These are phyloP conservation scores for Silurus lanzhouensis DNA, from an alignment of 2,797 vertebrate genomes.

Conservation along the genomic window DNA sequence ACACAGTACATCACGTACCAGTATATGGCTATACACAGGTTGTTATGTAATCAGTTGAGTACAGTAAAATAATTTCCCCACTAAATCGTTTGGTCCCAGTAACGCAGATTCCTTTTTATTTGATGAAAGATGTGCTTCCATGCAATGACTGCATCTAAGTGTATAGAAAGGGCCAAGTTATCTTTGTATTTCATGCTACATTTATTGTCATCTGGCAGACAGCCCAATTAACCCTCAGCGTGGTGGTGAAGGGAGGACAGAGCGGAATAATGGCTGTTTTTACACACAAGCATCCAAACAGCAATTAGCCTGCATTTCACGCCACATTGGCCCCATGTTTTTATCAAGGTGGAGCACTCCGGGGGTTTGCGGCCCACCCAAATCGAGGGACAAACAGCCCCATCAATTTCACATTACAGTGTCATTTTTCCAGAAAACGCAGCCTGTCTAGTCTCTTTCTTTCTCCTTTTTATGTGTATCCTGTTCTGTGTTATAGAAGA, in stretches of 20 bases:
- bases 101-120: slow-evolving; percentile 15
- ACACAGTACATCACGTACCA: neutral
- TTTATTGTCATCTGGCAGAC: slow-evolving; percentile 59
- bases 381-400: slow-evolving; percentile 50
- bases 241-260: slow-evolving; percentile 55
- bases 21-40: neutral
- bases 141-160: neutral
- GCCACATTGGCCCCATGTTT: slow-evolving; percentile 64
- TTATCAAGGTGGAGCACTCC: slow-evolving; percentile 44
- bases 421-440: slow-evolving; percentile 60
- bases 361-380: slow-evolving; percentile 39
- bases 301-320: slow-evolving; percentile 72
- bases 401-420: slow-evolving; percentile 69
- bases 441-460: slow-evolving; percentile 20
- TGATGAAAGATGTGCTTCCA: slow-evolving; percentile 23
- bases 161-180: slow-evolving; percentile 52
- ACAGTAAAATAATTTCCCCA: neutral
- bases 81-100: neutral
- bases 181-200: slow-evolving; percentile 63
- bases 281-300: slow-evolving; percentile 60
- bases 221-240: slow-evolving; percentile 60
- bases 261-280: slow-evolving; percentile 71
- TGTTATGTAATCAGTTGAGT: neutral
- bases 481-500: neutral
- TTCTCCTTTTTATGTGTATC: neutral